A percentile compares a stretch with the other conserved stretches of the same genome.
Conservation (phyloP, 1,140 invertebrate genomes). For the Diorhabda elongata region DNA sequence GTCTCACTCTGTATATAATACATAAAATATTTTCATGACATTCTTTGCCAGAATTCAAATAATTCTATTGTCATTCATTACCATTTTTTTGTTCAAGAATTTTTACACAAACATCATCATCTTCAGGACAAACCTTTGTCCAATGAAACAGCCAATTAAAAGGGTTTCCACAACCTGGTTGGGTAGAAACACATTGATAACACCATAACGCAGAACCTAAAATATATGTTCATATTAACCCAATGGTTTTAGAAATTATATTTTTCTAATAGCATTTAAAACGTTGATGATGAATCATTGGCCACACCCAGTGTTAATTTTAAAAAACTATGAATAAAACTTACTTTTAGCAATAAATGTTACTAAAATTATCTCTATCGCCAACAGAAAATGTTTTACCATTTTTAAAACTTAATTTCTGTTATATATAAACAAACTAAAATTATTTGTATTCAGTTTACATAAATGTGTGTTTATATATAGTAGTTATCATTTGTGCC, state of each 20-base stretch:
- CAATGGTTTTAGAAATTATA: too few species aligned
- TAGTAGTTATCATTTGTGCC: too few species aligned
- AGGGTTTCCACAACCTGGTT: conserved; percentile 78
- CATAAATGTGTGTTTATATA: too few species aligned
- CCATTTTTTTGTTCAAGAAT: conserved; percentile 83
- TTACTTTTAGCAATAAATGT: conserved; percentile 6
- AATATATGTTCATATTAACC: conserved; percentile 1
- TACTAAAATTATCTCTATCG: conserved; percentile 1
- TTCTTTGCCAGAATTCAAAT: too few species aligned
- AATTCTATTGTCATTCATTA: conserved; percentile 42
- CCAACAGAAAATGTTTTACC: not conserved
- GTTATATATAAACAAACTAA: not conserved
- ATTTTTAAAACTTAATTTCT: not conserved
- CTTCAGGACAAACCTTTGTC: conserved; percentile 73
- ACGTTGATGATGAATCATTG: not conserved
- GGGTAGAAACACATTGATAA: conserved; percentile 83
- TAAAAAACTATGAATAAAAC: not conserved
- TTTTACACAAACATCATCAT: conserved; percentile 87
- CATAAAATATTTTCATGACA: too few species aligned
- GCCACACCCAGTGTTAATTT: conserved; percentile 15
- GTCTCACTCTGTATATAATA: too few species aligned
- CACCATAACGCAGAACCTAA: conserved; percentile 62
- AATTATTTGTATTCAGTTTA: not conserved
- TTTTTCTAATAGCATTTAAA: not conserved
- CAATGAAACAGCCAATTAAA: conserved; percentile 80